Evolutionary conservation across 2,113 vertebrate genomes (phyloP).

Genomic region (Willisornis vidua): DNA sequence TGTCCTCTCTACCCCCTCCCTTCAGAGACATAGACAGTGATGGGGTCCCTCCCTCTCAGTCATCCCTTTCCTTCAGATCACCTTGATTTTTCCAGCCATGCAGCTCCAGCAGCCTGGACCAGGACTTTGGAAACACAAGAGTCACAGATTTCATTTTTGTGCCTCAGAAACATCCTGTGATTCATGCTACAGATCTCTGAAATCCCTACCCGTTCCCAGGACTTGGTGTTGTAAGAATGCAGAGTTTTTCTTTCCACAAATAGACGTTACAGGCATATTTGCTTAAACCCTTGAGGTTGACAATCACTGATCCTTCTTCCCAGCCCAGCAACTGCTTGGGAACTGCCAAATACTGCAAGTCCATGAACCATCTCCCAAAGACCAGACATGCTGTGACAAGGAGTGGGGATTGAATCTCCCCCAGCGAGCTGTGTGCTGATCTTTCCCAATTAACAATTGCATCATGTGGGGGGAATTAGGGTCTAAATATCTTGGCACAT

Average conservation of each 20-base stretch:
- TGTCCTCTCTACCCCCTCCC: background rate
- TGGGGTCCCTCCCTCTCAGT: background rate
- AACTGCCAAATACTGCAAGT: conserved; percentile 9
- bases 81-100: background rate
- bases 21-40: background rate
- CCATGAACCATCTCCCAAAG: background rate
- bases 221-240: background rate
- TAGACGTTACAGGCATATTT: conserved; percentile 24
- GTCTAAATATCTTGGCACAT: background rate
- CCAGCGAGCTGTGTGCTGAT: background rate
- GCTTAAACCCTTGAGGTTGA: conserved; percentile 56
- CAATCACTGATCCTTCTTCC: conserved; percentile 21
- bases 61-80: background rate
- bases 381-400: background rate
- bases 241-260: conserved; percentile 52
- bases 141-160: background rate
- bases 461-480: background rate
- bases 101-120: background rate
- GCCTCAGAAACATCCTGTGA: background rate
- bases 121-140: background rate
- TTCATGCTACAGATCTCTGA: background rate
- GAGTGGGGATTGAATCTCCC: background rate
- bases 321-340: conserved; percentile 1
- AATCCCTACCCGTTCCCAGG: background rate
- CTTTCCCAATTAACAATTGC: background rate